A percentile compares a stretch with the other conserved stretches of the same genome.
phyloP scores from a whole-genome alignment of 2,888 invertebrate genomes.

The Lymantria monacha region DNA sequence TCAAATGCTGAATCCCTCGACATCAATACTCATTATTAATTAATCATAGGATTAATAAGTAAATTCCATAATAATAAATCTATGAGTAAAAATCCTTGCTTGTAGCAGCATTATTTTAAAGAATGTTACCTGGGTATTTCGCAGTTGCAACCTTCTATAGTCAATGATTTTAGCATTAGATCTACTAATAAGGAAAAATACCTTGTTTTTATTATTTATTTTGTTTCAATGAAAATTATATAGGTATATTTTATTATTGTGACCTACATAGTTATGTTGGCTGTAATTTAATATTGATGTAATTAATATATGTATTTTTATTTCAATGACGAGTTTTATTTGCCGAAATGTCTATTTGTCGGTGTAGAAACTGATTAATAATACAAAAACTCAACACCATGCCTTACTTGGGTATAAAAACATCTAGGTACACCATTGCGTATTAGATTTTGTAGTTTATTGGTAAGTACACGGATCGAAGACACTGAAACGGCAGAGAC shows the following conservation, averaged over 20 bases:
- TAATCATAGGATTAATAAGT: conserved; percentile 75
- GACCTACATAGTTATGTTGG: conserved; percentile 82
- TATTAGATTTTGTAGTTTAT: too few species aligned
- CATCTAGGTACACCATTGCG: too few species aligned
- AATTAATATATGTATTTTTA: conserved; percentile 84
- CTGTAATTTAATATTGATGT: conserved; percentile 82
- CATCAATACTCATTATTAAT: conserved; percentile 69
- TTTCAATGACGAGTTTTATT: conserved; percentile 70
- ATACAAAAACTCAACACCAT: too few species aligned
- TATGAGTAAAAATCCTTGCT: conserved; percentile 78
- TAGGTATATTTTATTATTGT: conserved; percentile 82
- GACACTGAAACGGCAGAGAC: too few species aligned
- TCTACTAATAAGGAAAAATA: conserved; percentile 72
- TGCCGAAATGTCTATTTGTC: too few species aligned
- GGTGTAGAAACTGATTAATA: too few species aligned
- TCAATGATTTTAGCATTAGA: conserved; percentile 77
- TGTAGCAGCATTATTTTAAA: conserved; percentile 73
- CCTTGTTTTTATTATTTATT: conserved; percentile 82
- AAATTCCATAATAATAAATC: conserved; percentile 77
- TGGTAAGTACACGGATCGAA: too few species aligned
- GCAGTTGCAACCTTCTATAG: conserved; percentile 72
- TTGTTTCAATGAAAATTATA: conserved; percentile 80
- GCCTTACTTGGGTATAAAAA: too few species aligned
- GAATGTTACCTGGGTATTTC: conserved; percentile 73
- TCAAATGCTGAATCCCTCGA: conserved; percentile 49